phyloP scores from a whole-genome alignment of 2,888 invertebrate species.

The Psylliodes chrysocephalus region DNA sequence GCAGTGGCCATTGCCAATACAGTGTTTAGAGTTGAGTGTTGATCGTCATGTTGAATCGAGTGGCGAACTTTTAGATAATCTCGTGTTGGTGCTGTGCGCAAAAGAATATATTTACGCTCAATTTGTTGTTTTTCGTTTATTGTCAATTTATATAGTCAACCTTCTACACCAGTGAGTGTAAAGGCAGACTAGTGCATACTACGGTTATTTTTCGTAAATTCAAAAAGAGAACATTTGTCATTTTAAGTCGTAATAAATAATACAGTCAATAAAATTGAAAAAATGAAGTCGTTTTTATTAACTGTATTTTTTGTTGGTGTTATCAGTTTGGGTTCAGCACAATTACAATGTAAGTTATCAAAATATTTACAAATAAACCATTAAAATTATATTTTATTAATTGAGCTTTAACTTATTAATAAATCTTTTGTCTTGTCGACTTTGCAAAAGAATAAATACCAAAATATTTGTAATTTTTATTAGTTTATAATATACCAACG shows the following conservation, averaged over 20 bases:
- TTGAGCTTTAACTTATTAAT: no score
- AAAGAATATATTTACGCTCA: slow-evolving; percentile 39
- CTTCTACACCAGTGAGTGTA: slow-evolving; percentile 95
- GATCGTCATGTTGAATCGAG: neutral
- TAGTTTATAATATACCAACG: no score
- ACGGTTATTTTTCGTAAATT: neutral
- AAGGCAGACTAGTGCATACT: slow-evolving; percentile 70
- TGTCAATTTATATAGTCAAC: slow-evolving; percentile 65
- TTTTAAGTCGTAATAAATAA: neutral
- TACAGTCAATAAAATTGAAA: neutral
- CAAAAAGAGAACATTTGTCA: neutral
- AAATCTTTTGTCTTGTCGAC: no score
- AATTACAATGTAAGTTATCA: slow-evolving; percentile 79
- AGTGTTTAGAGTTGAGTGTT: no score
- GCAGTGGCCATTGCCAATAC: no score
- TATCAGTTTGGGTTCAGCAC: slow-evolving; percentile 66
- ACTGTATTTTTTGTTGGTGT: slow-evolving; percentile 41
- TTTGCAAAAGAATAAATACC: no score
- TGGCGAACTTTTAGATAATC: slow-evolving; percentile 2
- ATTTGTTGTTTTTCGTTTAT: slow-evolving; percentile 35
- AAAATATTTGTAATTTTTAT: no score
- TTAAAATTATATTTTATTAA: no score
- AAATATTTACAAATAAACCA: no score
- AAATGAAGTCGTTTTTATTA: slow-evolving; percentile 66
- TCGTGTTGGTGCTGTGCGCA: slow-evolving; percentile 51